A percentile compares a stretch with the other conserved stretches of the same genome.
Conservation (phyloP, 2,888 invertebrate species). For the Leptopilina myrica region DNA sequence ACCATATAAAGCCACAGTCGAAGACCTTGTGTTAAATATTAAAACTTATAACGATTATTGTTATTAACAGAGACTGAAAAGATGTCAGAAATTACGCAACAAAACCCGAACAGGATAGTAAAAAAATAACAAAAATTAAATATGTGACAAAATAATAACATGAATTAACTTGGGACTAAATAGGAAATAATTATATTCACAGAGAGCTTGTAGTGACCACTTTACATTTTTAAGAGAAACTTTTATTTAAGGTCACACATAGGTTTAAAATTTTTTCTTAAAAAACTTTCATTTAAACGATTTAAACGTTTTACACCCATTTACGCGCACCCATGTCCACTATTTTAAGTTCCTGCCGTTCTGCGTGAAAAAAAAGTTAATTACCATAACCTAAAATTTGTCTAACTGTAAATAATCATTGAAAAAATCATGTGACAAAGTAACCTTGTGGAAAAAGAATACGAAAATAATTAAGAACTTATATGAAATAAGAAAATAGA, state of each 20-base stretch:
- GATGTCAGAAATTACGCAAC: conserved; percentile 26
- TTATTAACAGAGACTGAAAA: conserved; percentile 17
- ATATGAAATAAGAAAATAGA: too few relatives aligned
- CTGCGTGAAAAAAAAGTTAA: background rate
- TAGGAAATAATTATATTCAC: conserved; percentile 9
- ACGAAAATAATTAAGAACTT: too few relatives aligned
- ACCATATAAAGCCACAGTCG: conserved; percentile 7
- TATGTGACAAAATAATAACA: conserved; percentile 7
- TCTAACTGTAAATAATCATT: background rate
- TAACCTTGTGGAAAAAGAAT: too few relatives aligned
- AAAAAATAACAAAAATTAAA: background rate
- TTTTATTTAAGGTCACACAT: background rate
- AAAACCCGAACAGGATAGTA: background rate
- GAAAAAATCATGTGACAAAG: too few relatives aligned
- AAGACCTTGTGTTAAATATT: conserved; percentile 5
- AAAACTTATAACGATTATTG: conserved; percentile 22
- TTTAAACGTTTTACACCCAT: too few relatives aligned
- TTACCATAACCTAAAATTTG: background rate
- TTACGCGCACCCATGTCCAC: too few relatives aligned
- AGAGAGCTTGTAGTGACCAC: background rate
- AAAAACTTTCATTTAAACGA: too few relatives aligned
- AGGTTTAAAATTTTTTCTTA: background rate
- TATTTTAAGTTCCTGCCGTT: too few relatives aligned
- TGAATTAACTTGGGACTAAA: background rate
- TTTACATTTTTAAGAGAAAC: conserved; percentile 2